Evolutionary conservation across 2,888 invertebrate genomes (phyloP).

Genomic region (Petrolisthes manimaculis): DNA sequence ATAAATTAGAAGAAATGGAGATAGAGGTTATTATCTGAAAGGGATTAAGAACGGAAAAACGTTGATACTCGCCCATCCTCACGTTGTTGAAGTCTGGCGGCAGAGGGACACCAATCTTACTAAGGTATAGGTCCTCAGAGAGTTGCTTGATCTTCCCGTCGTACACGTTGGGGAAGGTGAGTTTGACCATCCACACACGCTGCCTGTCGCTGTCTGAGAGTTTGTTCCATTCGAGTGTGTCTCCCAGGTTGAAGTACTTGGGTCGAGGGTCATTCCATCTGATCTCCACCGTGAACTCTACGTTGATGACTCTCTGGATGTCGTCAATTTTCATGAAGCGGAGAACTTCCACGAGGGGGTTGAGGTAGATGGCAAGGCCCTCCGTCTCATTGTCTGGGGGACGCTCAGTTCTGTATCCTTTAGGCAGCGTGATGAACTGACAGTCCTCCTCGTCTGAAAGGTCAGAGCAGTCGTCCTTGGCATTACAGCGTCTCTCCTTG

Average conservation of each 20-base stretch:
- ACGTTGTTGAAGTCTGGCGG: constrained; percentile 55
- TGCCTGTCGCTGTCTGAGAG: constrained; percentile 26
- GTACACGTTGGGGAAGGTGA: constrained; percentile 52
- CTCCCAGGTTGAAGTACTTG: constrained; percentile 47
- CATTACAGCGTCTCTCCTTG: constrained; percentile 40
- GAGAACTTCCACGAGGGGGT: constrained; percentile 36
- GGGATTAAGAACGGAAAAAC: too few relatives aligned
- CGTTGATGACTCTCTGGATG: constrained; percentile 40
- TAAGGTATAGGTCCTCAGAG: constrained; percentile 27
- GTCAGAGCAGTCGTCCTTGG: constrained; percentile 57
- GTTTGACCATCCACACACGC: constrained; percentile 34
- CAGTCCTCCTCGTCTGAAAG: constrained; percentile 56
- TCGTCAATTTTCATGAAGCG: constrained; percentile 56
- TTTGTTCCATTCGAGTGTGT: constrained; percentile 54
- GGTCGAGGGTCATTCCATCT: constrained; percentile 50
- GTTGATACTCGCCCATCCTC: constrained; percentile 41
- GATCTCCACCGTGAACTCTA: constrained; percentile 43
- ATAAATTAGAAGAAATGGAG: too few relatives aligned
- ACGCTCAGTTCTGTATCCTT: constrained; percentile 45
- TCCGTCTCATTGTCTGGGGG: constrained; percentile 50
- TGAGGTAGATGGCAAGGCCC: constrained; percentile 29
- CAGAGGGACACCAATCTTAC: constrained; percentile 37
- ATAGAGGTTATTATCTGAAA: too few relatives aligned
- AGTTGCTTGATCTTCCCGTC: constrained; percentile 49
- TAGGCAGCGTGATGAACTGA: constrained; percentile 40